These are phyloP conservation scores for Aphelinus certus DNA, from an alignment of 1,140 invertebrate genomes.

Conservation along the genomic window DNA sequence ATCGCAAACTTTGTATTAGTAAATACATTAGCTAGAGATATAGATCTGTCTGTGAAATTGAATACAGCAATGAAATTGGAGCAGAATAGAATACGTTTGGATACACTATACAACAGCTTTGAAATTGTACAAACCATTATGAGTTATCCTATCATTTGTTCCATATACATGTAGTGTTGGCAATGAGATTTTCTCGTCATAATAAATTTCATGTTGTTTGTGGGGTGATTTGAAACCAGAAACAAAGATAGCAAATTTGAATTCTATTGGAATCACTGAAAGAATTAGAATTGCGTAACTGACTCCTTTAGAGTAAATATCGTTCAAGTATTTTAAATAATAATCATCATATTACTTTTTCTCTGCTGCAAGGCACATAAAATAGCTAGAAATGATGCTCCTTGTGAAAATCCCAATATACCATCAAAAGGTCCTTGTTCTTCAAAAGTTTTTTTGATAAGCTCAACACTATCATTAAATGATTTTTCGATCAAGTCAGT, in stretches of 20 bases:
- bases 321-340: slow-evolving; percentile 58
- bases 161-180: no score
- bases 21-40: no score
- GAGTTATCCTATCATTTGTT: no score
- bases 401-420: slow-evolving; percentile 89
- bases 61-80: no score
- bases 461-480: slow-evolving; percentile 79
- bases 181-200: slow-evolving; percentile 56
- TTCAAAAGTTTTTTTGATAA: slow-evolving; percentile 74
- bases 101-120: no score
- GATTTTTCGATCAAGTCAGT: slow-evolving; percentile 78
- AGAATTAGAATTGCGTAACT: slow-evolving; percentile 42
- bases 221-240: slow-evolving; percentile 86
- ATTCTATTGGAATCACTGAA: slow-evolving; percentile 72
- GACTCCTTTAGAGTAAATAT: background rate
- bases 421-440: slow-evolving; percentile 88
- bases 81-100: no score
- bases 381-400: slow-evolving; percentile 79
- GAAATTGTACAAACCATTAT: no score
- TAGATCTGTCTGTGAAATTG: no score
- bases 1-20: slow-evolving; percentile 65
- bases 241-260: slow-evolving; percentile 85
- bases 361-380: slow-evolving; percentile 81
- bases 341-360: slow-evolving; percentile 51
- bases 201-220: slow-evolving; percentile 77